Conservation (phyloP, 2,113 vertebrate genomes). For the Acrocephalus kingi region DNA sequence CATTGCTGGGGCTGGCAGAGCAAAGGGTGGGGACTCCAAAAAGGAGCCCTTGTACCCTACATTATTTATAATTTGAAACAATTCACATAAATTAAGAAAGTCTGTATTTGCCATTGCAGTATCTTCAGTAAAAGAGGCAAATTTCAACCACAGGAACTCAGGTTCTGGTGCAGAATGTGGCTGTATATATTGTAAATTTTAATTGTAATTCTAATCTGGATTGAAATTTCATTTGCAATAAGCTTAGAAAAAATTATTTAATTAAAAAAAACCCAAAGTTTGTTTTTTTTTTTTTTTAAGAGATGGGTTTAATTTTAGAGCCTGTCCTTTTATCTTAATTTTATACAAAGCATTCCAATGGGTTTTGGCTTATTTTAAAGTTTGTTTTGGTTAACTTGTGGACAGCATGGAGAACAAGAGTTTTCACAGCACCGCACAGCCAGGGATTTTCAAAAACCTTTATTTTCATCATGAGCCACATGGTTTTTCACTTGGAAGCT, state of each 20-base stretch:
- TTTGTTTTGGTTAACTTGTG: neutral
- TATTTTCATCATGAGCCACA: neutral
- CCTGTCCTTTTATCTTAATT: neutral
- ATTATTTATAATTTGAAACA: neutral
- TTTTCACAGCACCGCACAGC: neutral
- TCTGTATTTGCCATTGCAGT: rapidly evolving
- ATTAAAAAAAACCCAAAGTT: neutral
- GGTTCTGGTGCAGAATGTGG: rapidly evolving
- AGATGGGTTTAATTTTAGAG: neutral
- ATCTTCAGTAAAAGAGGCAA: neutral
- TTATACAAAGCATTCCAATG: neutral
- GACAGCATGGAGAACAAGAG: neutral
- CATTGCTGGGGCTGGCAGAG: neutral
- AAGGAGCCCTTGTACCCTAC: rapidly evolving
- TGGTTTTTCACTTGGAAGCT: neutral
- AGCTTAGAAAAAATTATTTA: neutral
- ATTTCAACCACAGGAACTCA: neutral
- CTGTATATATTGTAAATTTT: neutral
- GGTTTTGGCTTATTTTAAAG: neutral
- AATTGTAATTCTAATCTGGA: neutral
- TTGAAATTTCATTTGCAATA: neutral
- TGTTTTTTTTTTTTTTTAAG: neutral
- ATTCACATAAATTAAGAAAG: neutral
- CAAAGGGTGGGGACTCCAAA: rapidly evolving
- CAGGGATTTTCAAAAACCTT: neutral